A percentile compares a stretch with the other conserved stretches of the same genome.
Evolutionary conservation across 2,113 vertebrate genomes (phyloP).

Genomic region (Nycticryphes semicollaris): DNA sequence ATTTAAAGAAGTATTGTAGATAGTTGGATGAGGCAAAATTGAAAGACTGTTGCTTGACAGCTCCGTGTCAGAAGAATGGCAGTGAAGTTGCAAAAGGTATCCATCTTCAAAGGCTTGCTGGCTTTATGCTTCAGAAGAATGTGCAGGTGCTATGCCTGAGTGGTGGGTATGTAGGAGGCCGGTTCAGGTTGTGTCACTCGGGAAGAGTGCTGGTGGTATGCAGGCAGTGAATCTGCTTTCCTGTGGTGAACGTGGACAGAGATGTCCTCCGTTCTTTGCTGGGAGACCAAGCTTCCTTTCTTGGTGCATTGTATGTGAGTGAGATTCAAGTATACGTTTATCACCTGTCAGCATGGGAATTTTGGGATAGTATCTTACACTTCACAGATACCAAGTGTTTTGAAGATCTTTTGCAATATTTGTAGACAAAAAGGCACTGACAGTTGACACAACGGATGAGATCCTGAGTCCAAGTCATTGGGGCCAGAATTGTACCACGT

Average conservation of each 20-base stretch:
- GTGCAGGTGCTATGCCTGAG: background rate
- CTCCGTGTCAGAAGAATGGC: background rate
- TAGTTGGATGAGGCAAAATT: background rate
- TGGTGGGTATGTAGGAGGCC: background rate
- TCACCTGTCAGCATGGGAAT: background rate
- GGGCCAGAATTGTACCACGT: background rate
- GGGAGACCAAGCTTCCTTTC: background rate
- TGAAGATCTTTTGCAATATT: background rate
- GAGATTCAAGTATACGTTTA: background rate
- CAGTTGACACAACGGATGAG: background rate
- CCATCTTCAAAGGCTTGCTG: background rate
- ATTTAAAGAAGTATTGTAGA: background rate
- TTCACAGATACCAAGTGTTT: background rate
- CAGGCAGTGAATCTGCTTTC: background rate
- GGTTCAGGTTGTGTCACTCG: background rate
- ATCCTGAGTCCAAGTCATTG: background rate
- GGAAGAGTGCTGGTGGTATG: background rate
- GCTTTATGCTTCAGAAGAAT: background rate
- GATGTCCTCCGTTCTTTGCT: background rate
- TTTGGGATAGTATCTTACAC: background rate
- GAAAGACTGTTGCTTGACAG: background rate
- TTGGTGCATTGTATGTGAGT: rapidly evolving
- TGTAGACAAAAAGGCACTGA: background rate
- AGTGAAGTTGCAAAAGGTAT: background rate
- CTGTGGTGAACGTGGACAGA: background rate